Percentiles rank a stretch among this genome's conserved stretches.
phyloP scores from a whole-genome alignment of 2,888 invertebrate species.

The Stenolophus ochropezus region DNA sequence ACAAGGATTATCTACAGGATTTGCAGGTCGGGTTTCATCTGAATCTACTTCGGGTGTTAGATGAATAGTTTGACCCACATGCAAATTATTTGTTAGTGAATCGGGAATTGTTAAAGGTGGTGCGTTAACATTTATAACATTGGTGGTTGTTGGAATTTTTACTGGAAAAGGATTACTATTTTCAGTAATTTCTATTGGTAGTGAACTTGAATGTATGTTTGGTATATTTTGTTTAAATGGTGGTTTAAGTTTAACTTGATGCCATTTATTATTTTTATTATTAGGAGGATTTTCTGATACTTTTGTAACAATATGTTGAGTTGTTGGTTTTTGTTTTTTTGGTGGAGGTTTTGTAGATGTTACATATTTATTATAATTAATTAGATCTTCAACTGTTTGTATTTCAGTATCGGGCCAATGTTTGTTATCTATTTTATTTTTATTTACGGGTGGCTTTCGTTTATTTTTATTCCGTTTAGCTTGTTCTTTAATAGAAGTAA shows the following conservation, averaged over 20 bases:
- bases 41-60: neutral
- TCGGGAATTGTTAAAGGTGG: neutral
- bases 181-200: constrained; percentile 47
- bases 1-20: constrained; percentile 5
- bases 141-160: constrained; percentile 7
- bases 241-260: constrained; percentile 37
- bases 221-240: neutral
- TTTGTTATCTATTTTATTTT: constrained; percentile 36
- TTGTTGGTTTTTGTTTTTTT: constrained; percentile 35
- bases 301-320: constrained; percentile 45
- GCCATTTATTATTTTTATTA: constrained; percentile 43
- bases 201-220: neutral
- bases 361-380: constrained; percentile 37
- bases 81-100: neutral
- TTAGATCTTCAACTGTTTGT: constrained; percentile 17
- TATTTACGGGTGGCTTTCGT: constrained; percentile 4
- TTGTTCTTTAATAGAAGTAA: constrained; percentile 38
- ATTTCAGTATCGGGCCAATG: constrained; percentile 43
- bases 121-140: neutral
- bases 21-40: constrained; percentile 1
- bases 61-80: constrained; percentile 18
- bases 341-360: constrained; percentile 13
- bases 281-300: constrained; percentile 29
- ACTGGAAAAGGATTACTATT: constrained; percentile 55
- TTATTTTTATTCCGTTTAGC: constrained; percentile 41